A percentile compares a stretch with the other conserved stretches of the same genome.
Evolutionary conservation across 1,140 invertebrate genomes (phyloP).

Genomic region (Heliconius himera): DNA sequence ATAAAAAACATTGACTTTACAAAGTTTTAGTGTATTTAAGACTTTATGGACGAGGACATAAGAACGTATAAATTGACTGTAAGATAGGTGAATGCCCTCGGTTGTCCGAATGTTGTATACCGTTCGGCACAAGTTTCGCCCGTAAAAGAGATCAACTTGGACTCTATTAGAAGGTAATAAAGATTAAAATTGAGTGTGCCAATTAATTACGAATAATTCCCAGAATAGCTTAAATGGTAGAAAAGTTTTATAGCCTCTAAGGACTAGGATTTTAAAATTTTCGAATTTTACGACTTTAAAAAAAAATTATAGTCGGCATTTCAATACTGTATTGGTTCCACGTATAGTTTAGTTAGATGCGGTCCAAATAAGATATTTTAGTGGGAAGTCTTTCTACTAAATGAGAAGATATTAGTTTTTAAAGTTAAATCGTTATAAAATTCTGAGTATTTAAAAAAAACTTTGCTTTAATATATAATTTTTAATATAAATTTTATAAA

Average conservation of each 20-base stretch:
- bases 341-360: not conserved
- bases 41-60: conserved; percentile 19
- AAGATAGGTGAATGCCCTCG: conserved; percentile 62
- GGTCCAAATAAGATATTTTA: not conserved
- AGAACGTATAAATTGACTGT: conserved; percentile 4
- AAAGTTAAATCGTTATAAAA: too few species aligned
- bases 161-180: conserved; percentile 49
- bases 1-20: not conserved
- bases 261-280: conserved; percentile 22
- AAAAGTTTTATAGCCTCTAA: conserved; percentile 30
- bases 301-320: not conserved
- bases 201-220: conserved; percentile 27
- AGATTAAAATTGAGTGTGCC: conserved; percentile 51
- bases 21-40: conserved; percentile 2
- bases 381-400: not conserved
- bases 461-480: too few species aligned
- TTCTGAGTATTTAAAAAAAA: too few species aligned
- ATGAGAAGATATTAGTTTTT: too few species aligned
- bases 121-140: conserved; percentile 45
- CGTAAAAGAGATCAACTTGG: conserved; percentile 34
- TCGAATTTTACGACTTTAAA: not conserved
- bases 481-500: too few species aligned
- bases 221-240: conserved; percentile 37
- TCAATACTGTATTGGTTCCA: not conserved
- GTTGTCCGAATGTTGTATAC: conserved; percentile 62